phyloP scores from a whole-genome alignment of 2,113 vertebrate species.

The Riparia riparia region DNA sequence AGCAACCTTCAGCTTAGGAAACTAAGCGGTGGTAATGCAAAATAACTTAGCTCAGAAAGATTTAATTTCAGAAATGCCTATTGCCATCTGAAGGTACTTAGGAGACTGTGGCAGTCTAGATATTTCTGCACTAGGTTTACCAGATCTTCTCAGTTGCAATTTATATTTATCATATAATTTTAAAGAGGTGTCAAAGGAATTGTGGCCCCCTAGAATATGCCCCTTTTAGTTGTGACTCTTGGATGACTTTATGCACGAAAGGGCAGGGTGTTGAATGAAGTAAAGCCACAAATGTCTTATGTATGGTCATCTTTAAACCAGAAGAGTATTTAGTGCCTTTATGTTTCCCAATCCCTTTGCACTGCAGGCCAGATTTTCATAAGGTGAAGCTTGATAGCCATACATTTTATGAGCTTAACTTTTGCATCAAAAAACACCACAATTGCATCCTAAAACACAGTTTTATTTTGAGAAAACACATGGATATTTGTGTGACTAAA shows the following conservation, averaged over 20 bases:
- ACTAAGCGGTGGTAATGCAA: background rate
- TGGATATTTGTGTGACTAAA: background rate
- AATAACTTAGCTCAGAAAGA: background rate
- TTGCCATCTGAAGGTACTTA: constrained; percentile 39
- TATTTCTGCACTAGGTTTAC: constrained; percentile 13
- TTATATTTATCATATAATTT: constrained; percentile 12
- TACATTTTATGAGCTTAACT: background rate
- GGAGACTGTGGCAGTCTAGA: background rate
- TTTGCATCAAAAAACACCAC: background rate
- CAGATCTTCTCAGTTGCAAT: background rate
- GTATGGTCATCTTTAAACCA: constrained; percentile 23
- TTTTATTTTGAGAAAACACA: background rate
- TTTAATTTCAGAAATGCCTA: constrained; percentile 25
- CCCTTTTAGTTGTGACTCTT: constrained; percentile 25
- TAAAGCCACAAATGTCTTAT: constrained; percentile 27
- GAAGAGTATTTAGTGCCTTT: background rate
- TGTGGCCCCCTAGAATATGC: background rate
- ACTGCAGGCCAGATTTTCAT: background rate
- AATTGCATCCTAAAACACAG: background rate
- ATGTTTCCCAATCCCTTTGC: background rate
- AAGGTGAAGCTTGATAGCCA: background rate
- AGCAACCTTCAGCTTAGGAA: background rate
- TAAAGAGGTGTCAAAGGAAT: constrained; percentile 23
- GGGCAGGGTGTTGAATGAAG: background rate
- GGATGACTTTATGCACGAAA: constrained; percentile 30